Evolutionary conservation across 2,113 vertebrate genomes (phyloP), one percentile per base, ranked within the genome.

Genomic region (Siniperca knerii): DNA sequence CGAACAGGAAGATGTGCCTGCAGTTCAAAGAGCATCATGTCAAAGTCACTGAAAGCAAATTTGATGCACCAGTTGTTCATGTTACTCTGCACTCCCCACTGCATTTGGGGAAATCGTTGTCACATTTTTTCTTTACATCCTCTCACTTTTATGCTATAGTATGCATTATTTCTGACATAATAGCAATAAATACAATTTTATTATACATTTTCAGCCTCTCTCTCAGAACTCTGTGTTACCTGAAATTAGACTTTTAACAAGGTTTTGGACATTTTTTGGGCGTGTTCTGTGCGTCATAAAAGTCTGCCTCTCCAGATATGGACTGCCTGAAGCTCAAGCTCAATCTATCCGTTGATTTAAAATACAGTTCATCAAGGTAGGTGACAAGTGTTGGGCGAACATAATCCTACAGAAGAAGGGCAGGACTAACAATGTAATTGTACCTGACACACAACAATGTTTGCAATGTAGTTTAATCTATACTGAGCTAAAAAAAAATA

Each of bases 1-100:
- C 98, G 70, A 99, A 99, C 89, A 99, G 93, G 90, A 99, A 99
- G 89, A 99, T 99, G 91, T 99, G 98, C 90, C 98, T 99, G 92
- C 1, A 4, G 69, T 58, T 55, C 21, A 82, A 72, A 75, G 35
- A 58, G 25, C 7, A 35, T 4, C 37, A 9, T 12, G 64, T 75
- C 54, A 40, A 25, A 83, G 52, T 10, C 42, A 4, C 9, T 55
- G 18, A 21, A 8, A 29, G 37, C 15, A 68, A 29, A 78, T 50
- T 21, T 37, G 13, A 58, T 4, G 5, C 6, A 10, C 44, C n/a
- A 50, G 18, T 25, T 44, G 21, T 9, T 57, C 4, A 57, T 55
- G 52, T 40, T 37, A 37, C 42, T 61, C 42, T 29, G 29, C 29
- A 29, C 29, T 50, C 21, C 21, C 68, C 16, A 35, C 20, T 72